Conservation (phyloP, 2,888 invertebrate genomes). For the Cheiracanthium punctorium region DNA sequence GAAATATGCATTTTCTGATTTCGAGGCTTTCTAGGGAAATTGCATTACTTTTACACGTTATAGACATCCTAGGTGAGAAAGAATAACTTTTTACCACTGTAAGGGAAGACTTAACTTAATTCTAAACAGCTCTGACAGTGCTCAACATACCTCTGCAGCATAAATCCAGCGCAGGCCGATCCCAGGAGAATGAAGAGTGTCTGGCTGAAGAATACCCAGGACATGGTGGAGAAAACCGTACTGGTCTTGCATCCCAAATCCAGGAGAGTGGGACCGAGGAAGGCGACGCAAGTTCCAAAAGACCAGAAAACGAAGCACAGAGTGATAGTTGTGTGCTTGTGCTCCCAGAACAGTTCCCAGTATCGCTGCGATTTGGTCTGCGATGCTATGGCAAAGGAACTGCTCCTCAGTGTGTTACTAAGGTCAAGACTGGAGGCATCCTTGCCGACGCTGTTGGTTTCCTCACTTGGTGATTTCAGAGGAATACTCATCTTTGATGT, state of each 20-base stretch:
- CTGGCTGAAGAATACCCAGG: constrained; percentile 78
- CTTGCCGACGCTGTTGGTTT: constrained; percentile 22
- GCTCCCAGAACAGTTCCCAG: constrained; percentile 75
- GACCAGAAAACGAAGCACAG: constrained; percentile 78
- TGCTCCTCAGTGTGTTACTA: constrained; percentile 26
- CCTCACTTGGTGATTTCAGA: constrained; percentile 32
- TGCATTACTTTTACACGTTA: too few relatives aligned
- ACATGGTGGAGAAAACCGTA: constrained; percentile 76
- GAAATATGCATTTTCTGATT: too few relatives aligned
- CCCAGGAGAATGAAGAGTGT: constrained; percentile 77
- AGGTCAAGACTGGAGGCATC: constrained; percentile 40
- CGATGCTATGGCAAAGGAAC: background rate
- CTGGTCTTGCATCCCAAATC: constrained; percentile 78
- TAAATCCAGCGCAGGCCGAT: constrained; percentile 76
- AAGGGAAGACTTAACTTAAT: too few relatives aligned
- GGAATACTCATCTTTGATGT: too few relatives aligned
- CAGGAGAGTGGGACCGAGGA: constrained; percentile 78
- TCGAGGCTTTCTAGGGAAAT: too few relatives aligned
- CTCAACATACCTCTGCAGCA: constrained; percentile 77
- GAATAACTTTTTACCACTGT: too few relatives aligned
- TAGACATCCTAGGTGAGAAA: too few relatives aligned
- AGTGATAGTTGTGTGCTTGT: constrained; percentile 76
- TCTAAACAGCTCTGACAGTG: too few relatives aligned
- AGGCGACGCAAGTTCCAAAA: constrained; percentile 79
- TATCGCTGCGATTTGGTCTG: constrained; percentile 72